Evolutionary conservation across 1,140 invertebrate genomes (phyloP).

Genomic region (Colletes latitarsis): DNA sequence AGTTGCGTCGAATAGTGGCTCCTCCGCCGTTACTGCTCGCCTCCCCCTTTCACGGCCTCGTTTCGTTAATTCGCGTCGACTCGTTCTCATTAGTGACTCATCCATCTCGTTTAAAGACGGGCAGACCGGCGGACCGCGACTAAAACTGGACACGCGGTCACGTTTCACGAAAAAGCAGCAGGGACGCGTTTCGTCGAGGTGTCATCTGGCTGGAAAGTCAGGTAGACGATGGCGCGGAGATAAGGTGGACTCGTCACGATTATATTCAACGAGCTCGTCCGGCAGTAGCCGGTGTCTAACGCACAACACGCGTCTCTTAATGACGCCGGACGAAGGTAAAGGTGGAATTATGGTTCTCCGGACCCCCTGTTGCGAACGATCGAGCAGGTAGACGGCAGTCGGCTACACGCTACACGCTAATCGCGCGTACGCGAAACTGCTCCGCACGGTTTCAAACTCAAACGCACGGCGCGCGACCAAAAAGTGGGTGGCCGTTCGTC

Average conservation of each 20-base stretch:
- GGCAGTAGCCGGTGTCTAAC: conserved; percentile 53
- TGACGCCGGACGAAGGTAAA: conserved; percentile 54
- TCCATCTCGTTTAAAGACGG: conserved; percentile 46
- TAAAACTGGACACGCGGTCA: conserved; percentile 7
- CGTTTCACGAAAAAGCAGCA: not conserved
- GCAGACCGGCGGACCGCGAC: conserved; percentile 22
- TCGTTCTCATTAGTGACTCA: conserved; percentile 71
- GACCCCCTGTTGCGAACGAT: conserved; percentile 57
- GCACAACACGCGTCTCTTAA: conserved; percentile 59
- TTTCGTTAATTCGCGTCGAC: conserved; percentile 34
- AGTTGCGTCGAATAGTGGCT: conserved; percentile 36
- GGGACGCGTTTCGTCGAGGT: not conserved
- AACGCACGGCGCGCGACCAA: not conserved
- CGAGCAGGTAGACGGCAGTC: conserved; percentile 56
- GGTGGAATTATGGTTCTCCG: conserved; percentile 55
- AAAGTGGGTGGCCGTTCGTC: conserved; percentile 42
- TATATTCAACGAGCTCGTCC: conserved; percentile 26
- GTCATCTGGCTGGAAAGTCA: conserved; percentile 49
- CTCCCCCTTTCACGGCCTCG: conserved; percentile 13
- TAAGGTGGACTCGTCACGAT: conserved; percentile 47
- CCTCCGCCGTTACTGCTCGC: not conserved
- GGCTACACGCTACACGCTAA: conserved; percentile 48
- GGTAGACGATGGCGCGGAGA: conserved; percentile 58
- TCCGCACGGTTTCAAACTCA: conserved; percentile 30
- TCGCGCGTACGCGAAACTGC: conserved; percentile 43